These are phyloP conservation scores for Cartodere bifasciata DNA, from an alignment of 2,888 invertebrate species.

Conservation along the genomic window DNA sequence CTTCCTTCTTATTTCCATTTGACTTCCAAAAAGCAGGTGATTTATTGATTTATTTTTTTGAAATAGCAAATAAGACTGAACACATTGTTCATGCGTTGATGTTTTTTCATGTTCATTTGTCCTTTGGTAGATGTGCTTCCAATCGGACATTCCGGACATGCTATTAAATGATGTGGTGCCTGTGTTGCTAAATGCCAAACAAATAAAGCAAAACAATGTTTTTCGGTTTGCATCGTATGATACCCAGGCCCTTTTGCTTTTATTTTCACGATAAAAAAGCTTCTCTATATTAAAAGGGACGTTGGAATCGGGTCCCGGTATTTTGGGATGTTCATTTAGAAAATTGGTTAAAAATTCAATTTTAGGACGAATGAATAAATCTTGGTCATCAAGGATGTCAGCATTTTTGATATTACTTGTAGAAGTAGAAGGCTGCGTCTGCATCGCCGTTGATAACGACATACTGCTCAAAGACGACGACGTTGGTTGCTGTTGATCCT, in stretches of 20 bases:
- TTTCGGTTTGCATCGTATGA: not conserved
- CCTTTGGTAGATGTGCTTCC: slow-evolving; percentile 1
- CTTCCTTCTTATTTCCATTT: too few species aligned
- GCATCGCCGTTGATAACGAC: too few species aligned
- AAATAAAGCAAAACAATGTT: slow-evolving; percentile 1
- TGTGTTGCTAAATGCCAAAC: not conserved
- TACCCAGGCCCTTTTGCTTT: not conserved
- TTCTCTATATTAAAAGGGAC: not conserved
- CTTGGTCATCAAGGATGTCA: not conserved
- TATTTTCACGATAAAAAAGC: not conserved
- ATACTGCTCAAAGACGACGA: too few species aligned
- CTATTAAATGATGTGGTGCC: not conserved
- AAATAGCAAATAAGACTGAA: not conserved
- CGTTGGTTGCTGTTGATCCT: too few species aligned
- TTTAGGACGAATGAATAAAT: not conserved
- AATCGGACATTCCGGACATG: not conserved
- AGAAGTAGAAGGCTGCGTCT: too few species aligned
- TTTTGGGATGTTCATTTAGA: not conserved
- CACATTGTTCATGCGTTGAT: too few species aligned
- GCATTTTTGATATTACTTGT: not conserved
- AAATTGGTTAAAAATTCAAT: not conserved
- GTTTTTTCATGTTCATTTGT: not conserved
- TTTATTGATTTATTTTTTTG: not conserved
- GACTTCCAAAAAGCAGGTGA: not conserved
- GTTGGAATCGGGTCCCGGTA: not conserved